Base-by-base conservation (phyloP, 2,113 vertebrate genomes). In the Oceanites oceanicus region DNA sequence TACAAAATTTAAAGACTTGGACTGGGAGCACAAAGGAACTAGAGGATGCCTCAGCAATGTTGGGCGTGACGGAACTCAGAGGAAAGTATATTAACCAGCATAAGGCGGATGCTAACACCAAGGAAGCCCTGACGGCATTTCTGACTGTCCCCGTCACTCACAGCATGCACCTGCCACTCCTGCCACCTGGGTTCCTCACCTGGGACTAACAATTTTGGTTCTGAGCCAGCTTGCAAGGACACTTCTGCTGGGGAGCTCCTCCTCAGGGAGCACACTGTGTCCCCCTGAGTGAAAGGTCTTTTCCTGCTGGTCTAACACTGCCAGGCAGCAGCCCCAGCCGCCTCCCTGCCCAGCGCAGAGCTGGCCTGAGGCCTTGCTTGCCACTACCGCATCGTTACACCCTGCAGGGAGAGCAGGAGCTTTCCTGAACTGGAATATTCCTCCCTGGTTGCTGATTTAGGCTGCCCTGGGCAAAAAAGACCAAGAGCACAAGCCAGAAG, bases 61-160 rank as follows among this genome's bases (percentile, higher is more conserved):
- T 0, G 0, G 52, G 20, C 0, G 0, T 40, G 36, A 38, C 1
- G 1, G n/a, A 85, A 22, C n/a, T 87, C 21, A 18, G 70, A 27
- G 66, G 21, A 29, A 78, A 62, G 29, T 7, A 5, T 8, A 66
- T 78, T 75, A 85, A 89, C 26, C 29, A 78, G 36, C 13, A 17
- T 29, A 58, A 81, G 61, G 70, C 3, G 8, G 45, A 36, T 75
- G 56, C 56, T 55, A 81, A 80, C 34, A 29, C n/a, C 71, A 25
- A 58, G 27, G 59, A 72, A 90, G 50, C 21, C 47, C 88, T 74
- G 63, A 55, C 1, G 2, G 55, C 63, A 55, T 86, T 93, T 83
- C 27, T 53, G 56, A 71, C 63, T 42, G 61, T 59, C 29, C 18
- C 50, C 1, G 5, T 90, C 92, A 80, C 55, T 84, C 3, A 2